Evolutionary conservation across 2,113 vertebrate genomes (phyloP).

Genomic region (Oryzias javanicus): DNA sequence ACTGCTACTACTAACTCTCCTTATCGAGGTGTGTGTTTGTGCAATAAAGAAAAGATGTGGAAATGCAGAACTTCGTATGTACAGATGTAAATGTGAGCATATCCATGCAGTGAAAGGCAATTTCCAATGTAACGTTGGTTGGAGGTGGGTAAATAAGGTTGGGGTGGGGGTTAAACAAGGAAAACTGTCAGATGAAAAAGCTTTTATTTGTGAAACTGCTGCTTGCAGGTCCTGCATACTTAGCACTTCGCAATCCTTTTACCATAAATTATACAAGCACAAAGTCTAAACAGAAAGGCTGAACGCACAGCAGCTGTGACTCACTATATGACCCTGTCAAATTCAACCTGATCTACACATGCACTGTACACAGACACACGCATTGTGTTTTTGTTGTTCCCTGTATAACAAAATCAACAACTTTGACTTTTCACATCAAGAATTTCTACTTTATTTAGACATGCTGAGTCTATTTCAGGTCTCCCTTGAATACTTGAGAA

Average conservation of each 20-base stretch:
- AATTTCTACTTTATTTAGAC: background rate
- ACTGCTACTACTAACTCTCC: background rate
- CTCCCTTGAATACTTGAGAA: background rate
- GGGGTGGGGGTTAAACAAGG: background rate
- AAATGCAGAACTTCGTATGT: background rate
- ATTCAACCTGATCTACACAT: background rate
- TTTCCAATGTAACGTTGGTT: background rate
- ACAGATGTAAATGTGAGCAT: background rate
- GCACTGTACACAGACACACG: background rate
- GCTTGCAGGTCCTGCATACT: slow-evolving; percentile 34
- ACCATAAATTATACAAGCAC: slow-evolving; percentile 61
- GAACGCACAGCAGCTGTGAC: slow-evolving; percentile 45
- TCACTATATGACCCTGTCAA: background rate
- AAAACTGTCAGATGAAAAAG: slow-evolving; percentile 11
- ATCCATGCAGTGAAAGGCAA: background rate
- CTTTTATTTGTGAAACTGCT: slow-evolving; percentile 21
- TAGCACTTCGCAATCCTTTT: slow-evolving; percentile 58
- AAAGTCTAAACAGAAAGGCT: slow-evolving; percentile 36
- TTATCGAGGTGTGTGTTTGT: background rate
- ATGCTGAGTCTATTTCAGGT: slow-evolving; percentile 2
- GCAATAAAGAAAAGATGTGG: background rate
- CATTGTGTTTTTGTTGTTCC: background rate
- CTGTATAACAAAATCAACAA: background rate
- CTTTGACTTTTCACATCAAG: slow-evolving; percentile 1
- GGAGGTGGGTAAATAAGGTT: background rate